phyloP scores from a whole-genome alignment of 2,888 invertebrate species.

The Drosophila antonietae region DNA sequence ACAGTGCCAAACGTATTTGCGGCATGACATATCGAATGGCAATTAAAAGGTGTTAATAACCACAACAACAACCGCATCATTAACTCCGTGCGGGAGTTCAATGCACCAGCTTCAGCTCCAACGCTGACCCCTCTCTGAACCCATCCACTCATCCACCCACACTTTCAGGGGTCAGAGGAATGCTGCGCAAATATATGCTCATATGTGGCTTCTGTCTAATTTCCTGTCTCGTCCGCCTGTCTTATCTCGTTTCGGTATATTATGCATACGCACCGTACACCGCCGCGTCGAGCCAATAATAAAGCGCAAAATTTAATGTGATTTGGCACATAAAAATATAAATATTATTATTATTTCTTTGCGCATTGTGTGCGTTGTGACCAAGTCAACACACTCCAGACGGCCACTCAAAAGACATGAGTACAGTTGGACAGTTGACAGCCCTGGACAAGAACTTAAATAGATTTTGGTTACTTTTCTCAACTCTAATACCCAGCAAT shows the following conservation, averaged over 20 bases:
- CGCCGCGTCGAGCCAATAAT: conserved; percentile 49
- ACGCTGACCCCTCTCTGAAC: conserved; percentile 11
- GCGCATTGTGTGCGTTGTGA: conserved; percentile 39
- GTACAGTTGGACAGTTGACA: conserved; percentile 38
- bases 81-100: conserved; percentile 48
- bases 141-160: not conserved
- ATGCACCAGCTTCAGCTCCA: conserved; percentile 20
- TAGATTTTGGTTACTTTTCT: conserved; percentile 40
- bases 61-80: conserved; percentile 47
- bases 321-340: conserved; percentile 74
- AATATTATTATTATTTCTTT: conserved; percentile 73
- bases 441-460: conserved; percentile 52
- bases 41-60: conserved; percentile 61
- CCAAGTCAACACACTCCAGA: conserved; percentile 31
- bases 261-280: conserved; percentile 68
- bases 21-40: conserved; percentile 67
- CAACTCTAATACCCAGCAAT: not conserved
- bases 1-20: conserved; percentile 45
- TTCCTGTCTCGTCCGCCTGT: conserved; percentile 73
- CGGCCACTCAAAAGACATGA: conserved; percentile 31
- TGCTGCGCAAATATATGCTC: conserved; percentile 8
- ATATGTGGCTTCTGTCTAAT: conserved; percentile 44
- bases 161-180: conserved; percentile 21
- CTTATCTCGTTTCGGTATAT: conserved; percentile 70
- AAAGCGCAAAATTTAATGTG: conserved; percentile 71